These are phyloP conservation scores for Gobionotothen gibberifrons DNA, from an alignment of 2,797 vertebrate genomes.

Conservation along the genomic window DNA sequence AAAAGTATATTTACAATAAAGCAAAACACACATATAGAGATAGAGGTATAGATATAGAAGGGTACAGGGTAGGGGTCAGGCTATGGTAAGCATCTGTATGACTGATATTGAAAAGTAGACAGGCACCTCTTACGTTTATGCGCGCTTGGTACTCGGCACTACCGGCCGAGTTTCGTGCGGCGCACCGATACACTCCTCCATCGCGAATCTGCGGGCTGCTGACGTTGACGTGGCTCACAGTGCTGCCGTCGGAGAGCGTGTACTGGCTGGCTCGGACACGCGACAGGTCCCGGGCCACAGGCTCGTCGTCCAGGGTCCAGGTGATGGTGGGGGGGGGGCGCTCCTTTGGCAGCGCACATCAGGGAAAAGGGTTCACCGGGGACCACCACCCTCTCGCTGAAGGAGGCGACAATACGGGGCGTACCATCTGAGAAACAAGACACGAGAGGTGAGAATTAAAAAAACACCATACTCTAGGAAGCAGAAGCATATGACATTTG, in stretches of 20 bases:
- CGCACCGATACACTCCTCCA: conserved; percentile 98
- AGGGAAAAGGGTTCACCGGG: conserved; percentile 96
- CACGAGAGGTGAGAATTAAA: background rate
- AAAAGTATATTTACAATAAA: conserved; percentile 23
- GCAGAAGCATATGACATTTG: background rate
- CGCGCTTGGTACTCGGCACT: conserved; percentile 99
- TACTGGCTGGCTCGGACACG: conserved; percentile 94
- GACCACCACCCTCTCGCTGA: conserved; percentile 97
- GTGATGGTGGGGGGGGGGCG: conserved; percentile 94
- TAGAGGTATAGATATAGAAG: conserved; percentile 59
- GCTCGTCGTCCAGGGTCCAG: conserved; percentile 97
- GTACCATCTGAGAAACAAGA: conserved; percentile 88
- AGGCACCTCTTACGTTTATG: conserved; percentile 99
- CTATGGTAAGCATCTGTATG: conserved; percentile 89
- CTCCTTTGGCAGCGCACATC: conserved; percentile 96
- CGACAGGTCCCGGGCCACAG: conserved; percentile 89
- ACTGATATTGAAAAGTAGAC: conserved; percentile 99
- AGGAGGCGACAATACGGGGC: conserved; percentile 95
- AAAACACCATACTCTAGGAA: background rate
- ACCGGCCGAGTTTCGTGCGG: conserved; percentile 99
- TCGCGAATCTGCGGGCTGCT: conserved; percentile 96
- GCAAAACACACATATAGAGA: conserved; percentile 43
- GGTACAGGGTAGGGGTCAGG: conserved; percentile 67
- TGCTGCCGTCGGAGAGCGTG: conserved; percentile 96
- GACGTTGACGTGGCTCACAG: conserved; percentile 96